Evolutionary conservation across 2,888 invertebrate species (phyloP).

Genomic region (Disparrhopalites patrizii): DNA sequence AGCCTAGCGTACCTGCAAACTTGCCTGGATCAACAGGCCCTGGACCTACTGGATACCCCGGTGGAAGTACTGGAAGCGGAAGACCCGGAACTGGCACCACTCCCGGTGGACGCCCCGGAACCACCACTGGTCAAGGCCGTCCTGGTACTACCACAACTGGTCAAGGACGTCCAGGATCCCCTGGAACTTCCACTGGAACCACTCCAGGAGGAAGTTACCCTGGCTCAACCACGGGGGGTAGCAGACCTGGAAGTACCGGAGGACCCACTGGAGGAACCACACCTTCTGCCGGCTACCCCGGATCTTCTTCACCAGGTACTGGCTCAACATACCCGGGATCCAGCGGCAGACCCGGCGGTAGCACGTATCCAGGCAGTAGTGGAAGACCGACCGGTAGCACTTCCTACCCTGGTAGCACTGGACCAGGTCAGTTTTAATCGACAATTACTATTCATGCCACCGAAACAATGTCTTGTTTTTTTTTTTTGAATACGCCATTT

Average conservation of each 20-base stretch:
- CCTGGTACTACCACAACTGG: too few species aligned
- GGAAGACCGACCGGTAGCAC: background rate
- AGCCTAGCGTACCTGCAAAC: slow-evolving; percentile 2
- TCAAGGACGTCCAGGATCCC: too few species aligned
- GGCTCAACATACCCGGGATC: background rate
- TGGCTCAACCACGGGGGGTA: background rate
- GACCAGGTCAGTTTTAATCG: too few species aligned
- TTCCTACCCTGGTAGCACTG: too few species aligned
- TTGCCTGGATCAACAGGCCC: background rate
- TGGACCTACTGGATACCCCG: background rate
- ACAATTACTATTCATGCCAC: too few species aligned
- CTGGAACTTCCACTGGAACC: background rate
- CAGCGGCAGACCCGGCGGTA: too few species aligned
- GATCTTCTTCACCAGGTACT: background rate
- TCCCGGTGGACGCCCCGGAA: background rate
- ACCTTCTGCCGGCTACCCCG: background rate
- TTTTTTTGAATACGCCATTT: too few species aligned
- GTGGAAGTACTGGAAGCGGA: background rate
- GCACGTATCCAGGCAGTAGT: too few species aligned
- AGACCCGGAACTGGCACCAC: slow-evolving; percentile 1
- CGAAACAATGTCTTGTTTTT: too few species aligned
- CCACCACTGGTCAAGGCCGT: background rate
- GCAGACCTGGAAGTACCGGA: background rate
- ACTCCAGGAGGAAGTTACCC: background rate
- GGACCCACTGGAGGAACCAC: slow-evolving; percentile 7